Base-by-base conservation (phyloP, 2,113 vertebrate species). In the Chamaea fasciata region DNA sequence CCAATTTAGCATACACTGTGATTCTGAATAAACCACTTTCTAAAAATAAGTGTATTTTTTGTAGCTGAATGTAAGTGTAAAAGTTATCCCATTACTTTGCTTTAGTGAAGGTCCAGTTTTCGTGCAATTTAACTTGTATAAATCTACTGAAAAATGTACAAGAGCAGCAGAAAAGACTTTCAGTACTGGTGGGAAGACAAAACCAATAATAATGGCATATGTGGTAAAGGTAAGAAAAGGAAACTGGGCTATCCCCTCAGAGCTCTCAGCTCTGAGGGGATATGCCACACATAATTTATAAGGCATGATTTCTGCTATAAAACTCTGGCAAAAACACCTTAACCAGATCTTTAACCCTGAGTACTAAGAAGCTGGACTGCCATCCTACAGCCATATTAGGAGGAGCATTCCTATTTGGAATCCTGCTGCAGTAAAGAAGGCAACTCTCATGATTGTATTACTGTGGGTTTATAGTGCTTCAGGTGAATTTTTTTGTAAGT, bases 211-310 rank as follows among this genome's bases (percentile, higher is more conserved):
- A 13, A 30, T 33, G 18, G 31, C 44, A 30, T 22, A 23, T 60
- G 2, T 44, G 17, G 16, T 52, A 13, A 83, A 83, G 15, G 28
- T 7, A 71, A 22, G 31, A 64, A 78, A 77, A 65, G 26, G 65
- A 82, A 91, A 60, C 33, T 21, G 47, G 35, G 7, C 35, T 89
- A n/a, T n/a, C n/a, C 41, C 19, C 50, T 50, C 50, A 26, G 1
- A 9, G 15, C 47, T 70, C 56, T 67, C 0, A 0, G 13, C 44
- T 78, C 35, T 55, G 1, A 15, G 13, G 28, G 15, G 7, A 37
- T 13, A 11, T 27, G 37, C 22, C 24, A 37, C 30, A 15, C 2
- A 0, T 55, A 44, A 63, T 84, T 91, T 85, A 69, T 59, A 65
- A 73, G 74, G 17, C 15, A 20, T 1, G 1, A 6, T 76, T 23